Percentiles rank a stretch among this genome's conserved stretches.
Evolutionary conservation across 1,140 invertebrate genomes (phyloP).

Genomic region (Ditylenchus dipsaci): DNA sequence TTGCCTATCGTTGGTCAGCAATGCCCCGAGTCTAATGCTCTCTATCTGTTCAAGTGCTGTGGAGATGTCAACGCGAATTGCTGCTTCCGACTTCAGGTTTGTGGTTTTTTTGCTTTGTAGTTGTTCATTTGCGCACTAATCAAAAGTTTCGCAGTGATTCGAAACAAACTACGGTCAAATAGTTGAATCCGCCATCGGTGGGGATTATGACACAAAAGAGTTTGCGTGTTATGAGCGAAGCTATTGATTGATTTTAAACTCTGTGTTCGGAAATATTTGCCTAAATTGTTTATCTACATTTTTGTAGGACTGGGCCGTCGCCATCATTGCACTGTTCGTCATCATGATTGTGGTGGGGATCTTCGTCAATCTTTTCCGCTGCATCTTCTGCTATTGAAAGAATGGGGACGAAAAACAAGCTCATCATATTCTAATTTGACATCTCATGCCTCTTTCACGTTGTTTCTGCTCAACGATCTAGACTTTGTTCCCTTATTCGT

Average conservation of each 20-base stretch:
- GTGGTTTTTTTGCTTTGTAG: constrained; percentile 19
- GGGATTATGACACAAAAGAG: constrained; percentile 4
- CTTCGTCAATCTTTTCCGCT: constrained; percentile 37
- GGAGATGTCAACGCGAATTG: constrained; percentile 35
- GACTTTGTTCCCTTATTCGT: no score
- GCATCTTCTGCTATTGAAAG: constrained; percentile 37
- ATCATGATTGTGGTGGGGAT: constrained; percentile 33
- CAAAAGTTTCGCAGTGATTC: neutral
- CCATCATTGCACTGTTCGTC: constrained; percentile 28
- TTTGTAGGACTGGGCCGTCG: constrained; percentile 34
- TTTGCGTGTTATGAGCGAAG: constrained; percentile 9
- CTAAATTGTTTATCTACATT: constrained; percentile 1
- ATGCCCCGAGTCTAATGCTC: constrained; percentile 35
- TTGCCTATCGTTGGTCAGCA: constrained; percentile 35
- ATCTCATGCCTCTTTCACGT: no score
- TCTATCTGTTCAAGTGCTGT: constrained; percentile 41
- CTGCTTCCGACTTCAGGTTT: constrained; percentile 32
- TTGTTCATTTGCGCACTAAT: no score
- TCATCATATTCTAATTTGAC: no score
- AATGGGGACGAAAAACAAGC: neutral
- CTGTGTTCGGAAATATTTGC: neutral
- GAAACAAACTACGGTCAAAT: neutral
- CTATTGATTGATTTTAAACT: neutral
- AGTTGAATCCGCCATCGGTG: neutral
- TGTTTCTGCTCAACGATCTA: no score